Conservation (phyloP, 2,888 invertebrate genomes). For the Orthosia gracilis region DNA sequence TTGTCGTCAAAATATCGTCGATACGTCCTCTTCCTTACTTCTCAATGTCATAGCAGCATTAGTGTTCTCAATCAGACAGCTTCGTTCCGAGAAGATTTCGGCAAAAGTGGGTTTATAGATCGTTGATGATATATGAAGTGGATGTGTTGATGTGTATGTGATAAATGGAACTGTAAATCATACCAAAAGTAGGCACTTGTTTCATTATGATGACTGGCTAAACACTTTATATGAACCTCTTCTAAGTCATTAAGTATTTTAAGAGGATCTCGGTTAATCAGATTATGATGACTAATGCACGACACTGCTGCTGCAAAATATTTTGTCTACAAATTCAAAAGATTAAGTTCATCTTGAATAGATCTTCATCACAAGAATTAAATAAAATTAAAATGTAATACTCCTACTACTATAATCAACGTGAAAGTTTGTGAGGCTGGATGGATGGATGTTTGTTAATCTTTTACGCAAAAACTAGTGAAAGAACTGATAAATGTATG, state of each 20-base stretch:
- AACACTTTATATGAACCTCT: too few relatives aligned
- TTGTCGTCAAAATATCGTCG: slow-evolving; percentile 20
- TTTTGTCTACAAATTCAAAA: too few relatives aligned
- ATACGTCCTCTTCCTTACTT: slow-evolving; percentile 1
- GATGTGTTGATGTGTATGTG: background rate
- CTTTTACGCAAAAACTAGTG: too few relatives aligned
- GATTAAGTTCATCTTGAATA: too few relatives aligned
- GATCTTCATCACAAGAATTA: too few relatives aligned
- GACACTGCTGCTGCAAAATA: too few relatives aligned
- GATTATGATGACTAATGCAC: slow-evolving; percentile 13
- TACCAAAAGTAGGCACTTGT: background rate
- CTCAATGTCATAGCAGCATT: slow-evolving; percentile 18
- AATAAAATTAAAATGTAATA: too few relatives aligned
- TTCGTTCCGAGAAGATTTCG: slow-evolving; percentile 14
- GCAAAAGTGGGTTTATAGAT: background rate
- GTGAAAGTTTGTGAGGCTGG: too few relatives aligned
- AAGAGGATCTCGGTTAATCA: slow-evolving; percentile 24
- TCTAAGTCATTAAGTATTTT: background rate
- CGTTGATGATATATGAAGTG: background rate
- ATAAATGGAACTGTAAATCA: background rate
- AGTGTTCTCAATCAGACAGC: slow-evolving; percentile 32
- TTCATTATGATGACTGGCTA: background rate
- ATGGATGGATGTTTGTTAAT: too few relatives aligned
- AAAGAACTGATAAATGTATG: too few relatives aligned
- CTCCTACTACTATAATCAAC: too few relatives aligned